Evolutionary conservation across 2,797 vertebrate genomes (phyloP).

Genomic region (Leptodactylus fallax): DNA sequence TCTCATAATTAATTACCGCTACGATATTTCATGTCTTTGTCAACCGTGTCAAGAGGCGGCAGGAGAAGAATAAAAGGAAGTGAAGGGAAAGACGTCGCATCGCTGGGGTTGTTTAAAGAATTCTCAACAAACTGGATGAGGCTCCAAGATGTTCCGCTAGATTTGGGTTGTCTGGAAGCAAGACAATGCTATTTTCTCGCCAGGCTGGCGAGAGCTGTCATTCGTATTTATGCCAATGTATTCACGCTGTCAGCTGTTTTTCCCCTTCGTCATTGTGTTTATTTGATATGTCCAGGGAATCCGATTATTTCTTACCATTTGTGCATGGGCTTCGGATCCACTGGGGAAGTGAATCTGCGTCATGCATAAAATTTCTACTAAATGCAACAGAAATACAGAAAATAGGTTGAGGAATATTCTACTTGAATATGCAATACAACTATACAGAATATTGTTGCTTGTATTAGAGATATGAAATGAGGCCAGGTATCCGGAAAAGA

Average conservation of each 20-base stretch:
- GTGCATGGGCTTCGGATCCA: constrained; percentile 38
- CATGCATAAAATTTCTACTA: constrained; percentile 40
- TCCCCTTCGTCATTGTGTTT: constrained; percentile 49
- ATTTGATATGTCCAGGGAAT: constrained; percentile 46
- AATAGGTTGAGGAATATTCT: constrained; percentile 1
- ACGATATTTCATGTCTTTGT: constrained; percentile 44
- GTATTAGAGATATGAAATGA: no score
- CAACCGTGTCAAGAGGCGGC: not conserved
- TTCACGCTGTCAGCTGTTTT: constrained; percentile 45
- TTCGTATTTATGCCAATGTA: constrained; percentile 49
- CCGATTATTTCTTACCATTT: constrained; percentile 49
- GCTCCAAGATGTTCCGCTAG: constrained; percentile 42
- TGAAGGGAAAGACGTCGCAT: not conserved
- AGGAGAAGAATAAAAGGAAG: constrained; percentile 7
- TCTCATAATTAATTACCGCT: constrained; percentile 36
- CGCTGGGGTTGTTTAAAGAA: constrained; percentile 9
- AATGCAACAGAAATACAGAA: constrained; percentile 3
- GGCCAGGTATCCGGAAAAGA: not conserved
- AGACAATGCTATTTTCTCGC: constrained; percentile 42
- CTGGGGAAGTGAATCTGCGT: constrained; percentile 18
- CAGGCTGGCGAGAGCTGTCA: constrained; percentile 47
- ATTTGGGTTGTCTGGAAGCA: constrained; percentile 40
- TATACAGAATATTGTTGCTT: not conserved
- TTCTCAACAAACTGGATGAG: not conserved
- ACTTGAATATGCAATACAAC: not conserved